Evolutionary conservation across 2,888 invertebrate genomes (phyloP), one percentile per base, ranked within the genome.

Genomic region (Trisateles emortualis): DNA sequence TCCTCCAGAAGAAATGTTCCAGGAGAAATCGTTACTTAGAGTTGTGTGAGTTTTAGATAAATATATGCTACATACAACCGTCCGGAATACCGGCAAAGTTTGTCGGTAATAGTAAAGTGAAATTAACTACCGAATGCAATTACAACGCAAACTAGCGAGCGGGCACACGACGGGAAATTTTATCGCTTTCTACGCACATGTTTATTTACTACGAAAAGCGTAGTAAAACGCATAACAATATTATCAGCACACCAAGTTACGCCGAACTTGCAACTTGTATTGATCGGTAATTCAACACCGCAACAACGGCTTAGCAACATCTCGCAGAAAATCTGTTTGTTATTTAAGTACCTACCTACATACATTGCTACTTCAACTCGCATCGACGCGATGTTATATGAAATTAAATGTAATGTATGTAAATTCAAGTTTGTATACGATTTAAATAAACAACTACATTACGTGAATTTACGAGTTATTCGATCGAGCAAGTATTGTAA

Each of bases 181-280:
- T 83, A 86, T 84, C 76, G 83, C 84, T 86, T 84, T 86, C 86
- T 84, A 85, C 76, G 70, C 71, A 64, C 69, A 62, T 68, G 72
- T 76, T 75, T 79, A 77, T 79, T 79, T 81, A 78, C 76, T 76
- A 82, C 72, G 43, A 66, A 59, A 59, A 54, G 48, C 55, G 65
- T 73, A 67, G 70, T 74, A 74, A 68, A 66, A 68, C 54, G 55
- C 56, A 59, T 44, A 72, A 70, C 71, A 72, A 68, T 68, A 68
- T 54, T 58, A 59, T 65, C 59, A 58, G 57, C 39, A 32, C 29
- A 53, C 29, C 26, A 53, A 55, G 59, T 52, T 64, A 66, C 52
- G 45, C 43, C 57, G 57, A 62, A 58, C 59, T 68, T 54, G 66
- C 58, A 65, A 62, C 66, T 59, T 39, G 36, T 22, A 43, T 39